phyloP scores from a whole-genome alignment of 2,797 vertebrate genomes.

The Orestias chungarensis region DNA sequence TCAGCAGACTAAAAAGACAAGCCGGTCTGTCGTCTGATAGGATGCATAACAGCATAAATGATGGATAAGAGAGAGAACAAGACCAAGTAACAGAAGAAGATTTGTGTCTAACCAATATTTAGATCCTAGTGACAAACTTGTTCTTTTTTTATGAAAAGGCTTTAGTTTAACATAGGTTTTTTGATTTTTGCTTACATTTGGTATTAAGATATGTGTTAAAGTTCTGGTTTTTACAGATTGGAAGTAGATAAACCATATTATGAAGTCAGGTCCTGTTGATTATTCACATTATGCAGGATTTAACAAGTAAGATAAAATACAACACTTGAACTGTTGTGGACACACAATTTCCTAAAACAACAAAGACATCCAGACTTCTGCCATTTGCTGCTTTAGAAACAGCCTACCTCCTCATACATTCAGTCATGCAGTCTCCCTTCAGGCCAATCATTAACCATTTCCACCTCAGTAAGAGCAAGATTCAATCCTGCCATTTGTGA shows the following conservation, averaged over 20 bases:
- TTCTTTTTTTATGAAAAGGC: constrained; percentile 51
- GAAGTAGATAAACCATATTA: constrained; percentile 2
- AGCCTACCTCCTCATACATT: constrained; percentile 58
- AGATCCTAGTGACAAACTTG: constrained; percentile 49
- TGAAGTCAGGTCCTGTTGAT: constrained; percentile 8
- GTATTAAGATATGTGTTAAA: background rate
- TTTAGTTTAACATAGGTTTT: background rate
- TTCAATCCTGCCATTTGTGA: constrained; percentile 77
- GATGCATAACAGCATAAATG: constrained; percentile 38
- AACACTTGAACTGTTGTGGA: constrained; percentile 30
- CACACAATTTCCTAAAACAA: constrained; percentile 37
- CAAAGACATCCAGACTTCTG: constrained; percentile 23
- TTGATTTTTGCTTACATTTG: background rate
- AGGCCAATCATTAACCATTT: constrained; percentile 81
- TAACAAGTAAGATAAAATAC: constrained; percentile 18
- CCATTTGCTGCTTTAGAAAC: constrained; percentile 62
- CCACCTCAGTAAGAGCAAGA: constrained; percentile 69
- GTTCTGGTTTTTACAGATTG: constrained; percentile 3
- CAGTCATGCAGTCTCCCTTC: constrained; percentile 65
- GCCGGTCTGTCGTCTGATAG: constrained; percentile 71
- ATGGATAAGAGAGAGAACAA: constrained; percentile 28
- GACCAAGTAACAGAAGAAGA: constrained; percentile 44
- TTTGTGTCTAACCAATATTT: constrained; percentile 76
- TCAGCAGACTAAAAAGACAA: constrained; percentile 23
- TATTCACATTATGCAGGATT: constrained; percentile 17